Percentiles rank a stretch among this genome's conserved stretches.
Evolutionary conservation across 2,888 invertebrate genomes (phyloP).

Genomic region (Exephanes ischioxanthus): DNA sequence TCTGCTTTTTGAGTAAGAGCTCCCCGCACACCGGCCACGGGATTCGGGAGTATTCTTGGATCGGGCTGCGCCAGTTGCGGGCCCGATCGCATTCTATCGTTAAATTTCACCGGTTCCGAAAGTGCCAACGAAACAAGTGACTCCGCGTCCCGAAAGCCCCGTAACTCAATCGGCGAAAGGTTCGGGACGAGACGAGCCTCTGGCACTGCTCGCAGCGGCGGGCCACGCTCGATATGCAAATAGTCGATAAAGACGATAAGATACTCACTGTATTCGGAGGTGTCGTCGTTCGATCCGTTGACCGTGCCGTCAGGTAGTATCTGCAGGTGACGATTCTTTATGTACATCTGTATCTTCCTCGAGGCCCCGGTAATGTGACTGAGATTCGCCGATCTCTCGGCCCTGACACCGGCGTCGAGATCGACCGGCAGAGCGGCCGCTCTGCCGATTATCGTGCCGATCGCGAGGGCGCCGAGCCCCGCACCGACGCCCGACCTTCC

Average conservation of each 20-base stretch:
- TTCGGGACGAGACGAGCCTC: conserved; percentile 3
- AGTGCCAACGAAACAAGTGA: conserved; percentile 77
- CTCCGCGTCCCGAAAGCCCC: conserved; percentile 1
- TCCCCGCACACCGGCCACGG: conserved; percentile 16
- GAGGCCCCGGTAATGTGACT: conserved; percentile 93
- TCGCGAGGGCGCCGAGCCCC: conserved; percentile 74
- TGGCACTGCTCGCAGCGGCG: background rate
- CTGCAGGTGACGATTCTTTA: conserved; percentile 93
- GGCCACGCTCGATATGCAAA: background rate
- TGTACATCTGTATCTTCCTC: conserved; percentile 93
- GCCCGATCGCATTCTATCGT: conserved; percentile 74
- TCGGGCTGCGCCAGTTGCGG: conserved; percentile 72
- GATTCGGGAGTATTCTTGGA: conserved; percentile 77
- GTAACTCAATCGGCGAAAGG: conserved; percentile 44
- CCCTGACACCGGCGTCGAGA: conserved; percentile 84
- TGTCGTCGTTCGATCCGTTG: conserved; percentile 93
- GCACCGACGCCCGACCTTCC: conserved; percentile 66
- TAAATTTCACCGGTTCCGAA: conserved; percentile 68
- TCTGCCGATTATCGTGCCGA: conserved; percentile 77
- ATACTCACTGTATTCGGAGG: conserved; percentile 94
- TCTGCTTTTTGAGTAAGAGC: conserved; percentile 1
- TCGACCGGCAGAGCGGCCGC: conserved; percentile 76
- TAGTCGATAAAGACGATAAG: too few relatives aligned
- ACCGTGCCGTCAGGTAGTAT: conserved; percentile 94
- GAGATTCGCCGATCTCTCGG: conserved; percentile 92